Evolutionary conservation across 1,140 invertebrate genomes (phyloP).

Genomic region (Mactra quadrangularis): DNA sequence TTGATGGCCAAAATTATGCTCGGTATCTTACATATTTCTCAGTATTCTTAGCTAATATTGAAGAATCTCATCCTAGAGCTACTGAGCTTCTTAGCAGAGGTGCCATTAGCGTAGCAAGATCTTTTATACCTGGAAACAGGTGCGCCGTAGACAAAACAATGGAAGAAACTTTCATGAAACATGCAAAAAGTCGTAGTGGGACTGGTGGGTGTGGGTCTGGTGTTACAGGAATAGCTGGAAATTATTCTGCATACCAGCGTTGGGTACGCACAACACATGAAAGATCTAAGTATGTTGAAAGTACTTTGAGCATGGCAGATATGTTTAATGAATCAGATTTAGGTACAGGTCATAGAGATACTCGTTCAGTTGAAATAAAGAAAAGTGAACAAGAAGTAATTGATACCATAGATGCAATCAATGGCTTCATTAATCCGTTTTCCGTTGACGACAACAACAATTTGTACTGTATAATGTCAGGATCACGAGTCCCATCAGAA

Average conservation of each 20-base stretch:
- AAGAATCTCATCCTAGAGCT: constrained; percentile 62
- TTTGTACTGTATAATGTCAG: constrained; percentile 52
- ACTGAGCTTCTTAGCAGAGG: constrained; percentile 51
- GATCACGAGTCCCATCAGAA: constrained; percentile 8
- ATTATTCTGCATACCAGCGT: constrained; percentile 53
- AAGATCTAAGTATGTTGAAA: constrained; percentile 53
- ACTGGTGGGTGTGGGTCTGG: constrained; percentile 31
- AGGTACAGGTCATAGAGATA: constrained; percentile 54
- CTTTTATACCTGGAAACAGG: constrained; percentile 61
- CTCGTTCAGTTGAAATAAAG: constrained; percentile 50
- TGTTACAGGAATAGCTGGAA: constrained; percentile 17
- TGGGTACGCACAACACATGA: constrained; percentile 60
- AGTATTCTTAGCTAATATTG: constrained; percentile 63
- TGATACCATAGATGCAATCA: constrained; percentile 50
- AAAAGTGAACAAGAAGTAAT: constrained; percentile 53
- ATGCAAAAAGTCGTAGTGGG: constrained; percentile 53
- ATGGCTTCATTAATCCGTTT: constrained; percentile 58
- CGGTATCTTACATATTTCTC: constrained; percentile 65
- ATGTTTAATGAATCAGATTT: constrained; percentile 29
- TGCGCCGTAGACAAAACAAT: constrained; percentile 68
- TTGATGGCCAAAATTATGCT: constrained; percentile 69
- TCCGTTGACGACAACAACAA: constrained; percentile 42
- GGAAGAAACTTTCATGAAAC: constrained; percentile 63
- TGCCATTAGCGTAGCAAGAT: constrained; percentile 67
- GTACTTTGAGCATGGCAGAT: constrained; percentile 39